Base-by-base conservation (phyloP, 2,113 vertebrate species). In the Pelecanus crispus region DNA sequence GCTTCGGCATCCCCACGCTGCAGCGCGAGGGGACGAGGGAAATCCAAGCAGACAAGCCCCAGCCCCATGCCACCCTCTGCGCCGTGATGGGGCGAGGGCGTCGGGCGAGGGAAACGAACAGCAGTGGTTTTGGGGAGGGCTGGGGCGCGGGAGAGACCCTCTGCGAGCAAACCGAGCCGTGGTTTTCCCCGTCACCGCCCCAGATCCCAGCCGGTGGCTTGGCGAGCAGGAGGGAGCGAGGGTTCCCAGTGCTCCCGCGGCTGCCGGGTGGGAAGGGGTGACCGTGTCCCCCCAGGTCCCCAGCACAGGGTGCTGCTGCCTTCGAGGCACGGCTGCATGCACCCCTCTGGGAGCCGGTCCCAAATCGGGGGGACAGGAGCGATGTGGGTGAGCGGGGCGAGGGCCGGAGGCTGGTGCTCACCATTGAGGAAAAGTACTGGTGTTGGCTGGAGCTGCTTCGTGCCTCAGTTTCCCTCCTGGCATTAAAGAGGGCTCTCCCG, bases 291-390 rank as follows among this genome's bases (percentile, higher is more conserved):
- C 4, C 24, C 22, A 32, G 13, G 45, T 65, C 45, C 26, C 45
- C 79, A 56, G 42, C 21, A 38, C 21, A 17, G 32, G 47, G 47
- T 5, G 9, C 38, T 38, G 56, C 62, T 2, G 4, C 38, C 53
- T 59, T 53, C 1, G 2, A 77, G 55, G 28, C 40, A 34, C 2
- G 2, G n/a, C 31, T 3, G 6, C 7, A 0, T 8, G 24, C 18
- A n/a, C 13, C 50, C 50, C 3, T 24, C 10, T 25, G n/a, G 36
- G 56, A 68, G 24, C 40, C 1, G 13, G 9, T 42, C 34, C 53
- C 34, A 44, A n/a, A 72, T 2, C 0, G 0, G 26, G 31, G 38
- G 10, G 26, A 18, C 44, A 68, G 58, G 77, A 84, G 21, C 0
- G 2, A 63, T 2, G 12, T 1, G 22, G 17, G 31, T 68, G 53